Base-by-base conservation (phyloP, 2,113 vertebrate species). In the Heterochromis multidens region DNA sequence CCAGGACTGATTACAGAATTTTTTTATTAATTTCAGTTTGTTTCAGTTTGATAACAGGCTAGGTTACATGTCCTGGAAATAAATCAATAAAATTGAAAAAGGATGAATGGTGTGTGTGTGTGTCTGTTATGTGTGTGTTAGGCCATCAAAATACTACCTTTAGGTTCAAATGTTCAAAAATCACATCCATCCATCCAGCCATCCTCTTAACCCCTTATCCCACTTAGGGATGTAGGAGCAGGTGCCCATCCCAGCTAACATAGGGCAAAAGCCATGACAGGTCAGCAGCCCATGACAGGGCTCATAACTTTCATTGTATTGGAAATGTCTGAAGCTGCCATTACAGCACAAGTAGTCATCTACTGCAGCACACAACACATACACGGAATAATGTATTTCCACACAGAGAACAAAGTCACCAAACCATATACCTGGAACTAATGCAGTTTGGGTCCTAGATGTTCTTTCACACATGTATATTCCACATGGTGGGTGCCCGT, bases 1-100 rank as follows among this genome's bases (percentile, higher is more conserved):
- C 63, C 60, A 59, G 57, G 59, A 90, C 67, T 87, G 89, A 87
- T 90, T 70, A 61, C 49, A 86, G 90, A 60, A 82, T 79, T 9
- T 61, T n/a, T 31, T 78, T 33, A 67, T 40, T 83, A 85, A 88
- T 89, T 85, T 33, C 35, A 77, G 60, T 46, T 8, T 58, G 62
- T 74, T 37, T 70, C 62, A 56, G 35, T 80, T 57, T 52, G 49
- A 54, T 54, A 54, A 74, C 27, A 74, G 21, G 17, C 29, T 52
- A 74, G 17, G n/a, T 5, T 57, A 23, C 19, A 6, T 57, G 54
- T 23, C 21, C n/a, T 57, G 21, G n/a, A 57, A 57, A 57, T 23
- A 57, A 74, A 74, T 74, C 1, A n/a, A 74, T 52, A 74, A 52
- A 49, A 65, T 17, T 49, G 2, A 49, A 46, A 37, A 40, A 40